Percentiles rank a stretch among this genome's conserved stretches.
Evolutionary conservation across 2,888 invertebrate genomes (phyloP).

Genomic region (Xestia sexstrigata): DNA sequence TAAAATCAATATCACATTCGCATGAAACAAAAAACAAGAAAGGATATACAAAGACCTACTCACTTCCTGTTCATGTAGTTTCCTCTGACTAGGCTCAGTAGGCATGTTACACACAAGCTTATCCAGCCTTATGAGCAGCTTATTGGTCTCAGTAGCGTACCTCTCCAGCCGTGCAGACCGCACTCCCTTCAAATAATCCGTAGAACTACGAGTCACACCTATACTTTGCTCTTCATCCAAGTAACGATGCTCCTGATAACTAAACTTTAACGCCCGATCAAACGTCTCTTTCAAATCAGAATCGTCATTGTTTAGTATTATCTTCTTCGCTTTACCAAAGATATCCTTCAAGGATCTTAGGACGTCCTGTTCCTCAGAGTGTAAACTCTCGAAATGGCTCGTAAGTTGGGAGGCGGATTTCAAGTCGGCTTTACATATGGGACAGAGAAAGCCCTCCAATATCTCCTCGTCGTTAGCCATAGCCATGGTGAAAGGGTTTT

Average conservation of each 20-base stretch:
- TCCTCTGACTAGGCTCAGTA: slow-evolving; percentile 92
- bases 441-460: slow-evolving; percentile 98
- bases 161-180: slow-evolving; percentile 93
- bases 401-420: slow-evolving; percentile 96
- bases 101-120: slow-evolving; percentile 96
- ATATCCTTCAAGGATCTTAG: slow-evolving; percentile 95
- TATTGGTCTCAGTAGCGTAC: slow-evolving; percentile 98
- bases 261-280: slow-evolving; percentile 88
- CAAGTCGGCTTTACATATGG: slow-evolving; percentile 97
- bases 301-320: slow-evolving; percentile 85
- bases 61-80: slow-evolving; percentile 93
- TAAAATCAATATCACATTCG: not conserved
- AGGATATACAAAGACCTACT: slow-evolving; percentile 61
- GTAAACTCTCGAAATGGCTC: slow-evolving; percentile 96
- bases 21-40: not conserved
- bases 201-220: slow-evolving; percentile 92
- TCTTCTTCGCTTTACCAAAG: slow-evolving; percentile 97
- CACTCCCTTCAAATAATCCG: slow-evolving; percentile 94
- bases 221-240: slow-evolving; percentile 90
- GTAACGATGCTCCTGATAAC: slow-evolving; percentile 80
- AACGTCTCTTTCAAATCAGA: slow-evolving; percentile 91
- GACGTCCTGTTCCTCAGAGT: slow-evolving; percentile 96
- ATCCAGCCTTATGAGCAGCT: slow-evolving; percentile 97
- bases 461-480: slow-evolving; percentile 91
- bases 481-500: slow-evolving; percentile 78